Conservation (phyloP, 2,888 invertebrate species). For the Nephrotoma guestfalica region DNA sequence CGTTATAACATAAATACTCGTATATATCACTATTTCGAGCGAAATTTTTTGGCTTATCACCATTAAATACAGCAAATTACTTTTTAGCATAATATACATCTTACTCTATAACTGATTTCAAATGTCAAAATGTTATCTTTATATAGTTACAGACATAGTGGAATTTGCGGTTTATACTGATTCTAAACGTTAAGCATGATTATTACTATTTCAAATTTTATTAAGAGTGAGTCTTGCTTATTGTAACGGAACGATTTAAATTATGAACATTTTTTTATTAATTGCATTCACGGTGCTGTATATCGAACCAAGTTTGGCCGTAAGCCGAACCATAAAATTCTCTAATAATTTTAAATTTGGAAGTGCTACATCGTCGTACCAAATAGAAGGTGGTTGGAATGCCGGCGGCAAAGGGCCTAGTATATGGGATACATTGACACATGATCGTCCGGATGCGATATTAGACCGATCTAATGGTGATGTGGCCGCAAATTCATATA, state of each 20-base stretch:
- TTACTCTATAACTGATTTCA: no score
- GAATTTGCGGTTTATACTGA: no score
- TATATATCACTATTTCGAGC: no score
- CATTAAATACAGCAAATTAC: no score
- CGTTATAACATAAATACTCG: no score
- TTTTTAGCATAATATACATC: no score
- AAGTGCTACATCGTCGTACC: constrained; percentile 16
- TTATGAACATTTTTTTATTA: neutral
- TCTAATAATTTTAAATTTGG: neutral
- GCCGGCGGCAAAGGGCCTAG: constrained; percentile 30
- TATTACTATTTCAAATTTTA: no score
- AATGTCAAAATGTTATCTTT: no score
- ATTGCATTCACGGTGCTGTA: neutral
- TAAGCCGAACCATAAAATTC: neutral
- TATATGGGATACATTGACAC: constrained; percentile 9
- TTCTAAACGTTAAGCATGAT: no score
- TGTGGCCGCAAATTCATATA: constrained; percentile 41
- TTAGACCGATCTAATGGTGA: constrained; percentile 34
- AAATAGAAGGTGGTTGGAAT: constrained; percentile 46
- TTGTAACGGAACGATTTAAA: neutral
- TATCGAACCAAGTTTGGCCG: neutral
- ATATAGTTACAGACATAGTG: no score
- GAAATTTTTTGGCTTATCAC: no score
- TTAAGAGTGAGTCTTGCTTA: no score
- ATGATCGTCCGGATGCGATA: constrained; percentile 20